Evolutionary conservation across 2,797 vertebrate species (phyloP), one percentile per base, ranked within the genome.

Genomic region (Psittacula echo): DNA sequence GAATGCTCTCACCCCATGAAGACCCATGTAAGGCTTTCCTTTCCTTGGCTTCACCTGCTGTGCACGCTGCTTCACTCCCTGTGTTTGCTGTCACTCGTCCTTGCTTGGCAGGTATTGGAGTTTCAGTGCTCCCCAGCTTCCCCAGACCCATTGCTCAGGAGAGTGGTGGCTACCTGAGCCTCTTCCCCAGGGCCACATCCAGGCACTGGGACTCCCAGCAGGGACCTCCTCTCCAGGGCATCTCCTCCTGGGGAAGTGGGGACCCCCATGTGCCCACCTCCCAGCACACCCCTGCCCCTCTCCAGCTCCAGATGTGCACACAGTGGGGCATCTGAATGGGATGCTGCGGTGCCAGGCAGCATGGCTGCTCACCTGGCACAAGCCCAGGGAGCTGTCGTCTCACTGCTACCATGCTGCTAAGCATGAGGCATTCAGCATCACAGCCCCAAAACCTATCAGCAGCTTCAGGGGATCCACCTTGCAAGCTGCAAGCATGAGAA

Each of bases 321-420:
- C 13, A 54, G 54, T 1, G 1, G 54, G 54, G 34, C 68, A 70
- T 0, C 0, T 8, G 39, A 68, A 54, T 0, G 1, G 81, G 83
- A 85, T 9, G 9, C 29, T 54, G 42, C 0, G 0, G 34, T 47
- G 71, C 89, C 89, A 93, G 84, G 90, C n/a, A 32, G 92, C 53
- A 29, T 47, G 60, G 65, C 81, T 90, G 89, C 84, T 85, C 3
- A 0, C 54, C 71, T 95, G 96, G 95, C 96, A 94, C 42, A 16
- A 79, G 24, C 87, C 89, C 95, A 95, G 64, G 54, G 67, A 96
- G 54, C 95, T 95, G 96, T 96, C 94, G 0, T 62, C 78, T 96
- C 4, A 0, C 39, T 1, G 1, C 13, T 1, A 2, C 34, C 0
- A 0, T 30, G 30, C 24, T 84, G 84, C 74, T 96, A 96, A 96